Percentiles rank a stretch among this genome's conserved stretches.
phyloP scores from a whole-genome alignment of 1,140 invertebrate genomes.

The Heliconius eleuchia region DNA sequence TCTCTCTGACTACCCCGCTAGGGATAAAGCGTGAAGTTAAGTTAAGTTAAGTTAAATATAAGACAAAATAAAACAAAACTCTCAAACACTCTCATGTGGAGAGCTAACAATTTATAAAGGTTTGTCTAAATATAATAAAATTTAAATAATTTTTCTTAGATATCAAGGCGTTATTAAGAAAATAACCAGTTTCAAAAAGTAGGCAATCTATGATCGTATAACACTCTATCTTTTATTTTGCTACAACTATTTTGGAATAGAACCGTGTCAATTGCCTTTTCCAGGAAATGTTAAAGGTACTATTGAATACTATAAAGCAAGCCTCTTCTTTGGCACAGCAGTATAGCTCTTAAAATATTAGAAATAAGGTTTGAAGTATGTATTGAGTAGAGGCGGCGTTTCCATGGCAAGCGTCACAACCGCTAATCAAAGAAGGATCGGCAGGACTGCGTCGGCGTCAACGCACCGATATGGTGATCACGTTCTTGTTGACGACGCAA shows the following conservation, averaged over 20 bases:
- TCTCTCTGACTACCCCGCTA: no score
- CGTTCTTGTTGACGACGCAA: conserved; percentile 47
- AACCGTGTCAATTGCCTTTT: conserved; percentile 21
- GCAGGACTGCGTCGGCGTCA: conserved; percentile 48
- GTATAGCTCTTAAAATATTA: conserved; percentile 10
- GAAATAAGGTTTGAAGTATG: not conserved
- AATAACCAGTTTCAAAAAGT: conserved; percentile 7
- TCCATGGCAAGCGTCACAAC: conserved; percentile 33
- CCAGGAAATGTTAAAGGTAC: conserved; percentile 20
- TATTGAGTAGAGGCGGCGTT: not conserved
- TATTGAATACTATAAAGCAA: conserved; percentile 9
- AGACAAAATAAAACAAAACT: no score
- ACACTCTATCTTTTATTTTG: conserved; percentile 2
- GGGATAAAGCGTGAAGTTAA: no score
- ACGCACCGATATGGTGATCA: conserved; percentile 48
- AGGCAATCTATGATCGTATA: not conserved
- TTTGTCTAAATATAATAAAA: no score
- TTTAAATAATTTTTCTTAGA: not conserved
- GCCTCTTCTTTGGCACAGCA: not conserved
- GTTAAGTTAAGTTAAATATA: no score
- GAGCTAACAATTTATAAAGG: no score
- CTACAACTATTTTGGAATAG: conserved; percentile 12
- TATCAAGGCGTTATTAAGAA: not conserved
- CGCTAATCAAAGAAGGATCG: conserved; percentile 48
- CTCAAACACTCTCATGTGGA: no score